phyloP scores from a whole-genome alignment of 2,113 vertebrate genomes.

The Tinamus guttatus region DNA sequence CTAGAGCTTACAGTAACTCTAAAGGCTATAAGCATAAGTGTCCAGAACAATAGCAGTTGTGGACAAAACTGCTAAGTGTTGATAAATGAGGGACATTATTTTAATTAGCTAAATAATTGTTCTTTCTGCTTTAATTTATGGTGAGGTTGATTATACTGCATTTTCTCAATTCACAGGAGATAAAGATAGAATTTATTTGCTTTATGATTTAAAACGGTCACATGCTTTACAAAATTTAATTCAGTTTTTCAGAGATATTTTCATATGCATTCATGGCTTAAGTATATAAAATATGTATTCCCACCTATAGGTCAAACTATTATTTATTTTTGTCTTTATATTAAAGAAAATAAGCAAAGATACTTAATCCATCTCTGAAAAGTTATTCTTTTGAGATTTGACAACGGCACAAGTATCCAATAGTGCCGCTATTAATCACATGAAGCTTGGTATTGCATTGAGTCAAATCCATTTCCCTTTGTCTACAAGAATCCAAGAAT shows the following conservation, averaged over 20 bases:
- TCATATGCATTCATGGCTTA: neutral
- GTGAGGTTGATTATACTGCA: neutral
- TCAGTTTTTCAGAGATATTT: neutral
- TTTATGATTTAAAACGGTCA: neutral
- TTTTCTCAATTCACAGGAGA: rapidly evolving
- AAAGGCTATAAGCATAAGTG: neutral
- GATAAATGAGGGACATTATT: neutral
- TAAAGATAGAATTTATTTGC: neutral
- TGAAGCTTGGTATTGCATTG: neutral
- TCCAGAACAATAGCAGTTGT: neutral
- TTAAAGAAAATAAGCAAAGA: neutral
- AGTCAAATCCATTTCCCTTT: neutral
- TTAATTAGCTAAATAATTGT: neutral
- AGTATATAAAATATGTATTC: no score
- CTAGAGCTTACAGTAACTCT: neutral
- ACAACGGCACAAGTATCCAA: neutral
- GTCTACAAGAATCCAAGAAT: neutral
- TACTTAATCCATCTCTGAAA: neutral
- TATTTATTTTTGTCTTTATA: neutral
- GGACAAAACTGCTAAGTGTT: neutral
- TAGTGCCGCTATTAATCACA: rapidly evolving
- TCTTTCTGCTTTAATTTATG: neutral
- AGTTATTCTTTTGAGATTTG: neutral
- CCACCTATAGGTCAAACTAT: neutral
- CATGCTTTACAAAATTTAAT: neutral